Conservation (phyloP, 2,113 vertebrate genomes). For the Donacobius atricapilla region DNA sequence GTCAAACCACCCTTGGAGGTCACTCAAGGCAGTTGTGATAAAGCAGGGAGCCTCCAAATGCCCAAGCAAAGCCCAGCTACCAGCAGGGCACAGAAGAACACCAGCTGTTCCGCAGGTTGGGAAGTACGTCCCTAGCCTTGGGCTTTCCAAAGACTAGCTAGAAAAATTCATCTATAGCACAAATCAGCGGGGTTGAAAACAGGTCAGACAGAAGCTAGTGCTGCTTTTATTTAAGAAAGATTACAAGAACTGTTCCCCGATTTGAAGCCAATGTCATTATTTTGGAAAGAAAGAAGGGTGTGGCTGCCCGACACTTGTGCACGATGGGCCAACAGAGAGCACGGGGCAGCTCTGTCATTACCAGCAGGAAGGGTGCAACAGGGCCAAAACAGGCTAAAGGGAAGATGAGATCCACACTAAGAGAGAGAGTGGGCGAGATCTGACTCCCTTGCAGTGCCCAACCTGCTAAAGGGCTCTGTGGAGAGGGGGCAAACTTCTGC, state of each 20-base stretch:
- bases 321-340: fast-evolving
- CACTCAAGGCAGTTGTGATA: neutral
- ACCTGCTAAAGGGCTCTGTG: neutral
- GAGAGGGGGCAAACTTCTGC: neutral
- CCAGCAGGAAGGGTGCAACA: neutral
- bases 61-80: neutral
- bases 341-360: fast-evolving
- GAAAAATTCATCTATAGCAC: neutral
- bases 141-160: neutral
- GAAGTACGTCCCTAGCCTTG: neutral
- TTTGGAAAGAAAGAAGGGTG: neutral
- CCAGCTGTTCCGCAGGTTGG: neutral
- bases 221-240: neutral
- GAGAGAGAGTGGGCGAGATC: neutral
- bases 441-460: neutral
- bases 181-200: neutral
- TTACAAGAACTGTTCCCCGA: neutral
- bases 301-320: neutral
- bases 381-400: neutral
- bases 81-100: neutral
- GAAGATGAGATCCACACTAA: neutral
- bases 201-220: neutral
- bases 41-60: neutral
- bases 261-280: neutral
- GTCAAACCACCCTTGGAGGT: fast-evolving